A percentile compares a stretch with the other conserved stretches of the same genome.
Evolutionary conservation across 2,113 vertebrate species (phyloP).

Genomic region (Microtus oregoni): DNA sequence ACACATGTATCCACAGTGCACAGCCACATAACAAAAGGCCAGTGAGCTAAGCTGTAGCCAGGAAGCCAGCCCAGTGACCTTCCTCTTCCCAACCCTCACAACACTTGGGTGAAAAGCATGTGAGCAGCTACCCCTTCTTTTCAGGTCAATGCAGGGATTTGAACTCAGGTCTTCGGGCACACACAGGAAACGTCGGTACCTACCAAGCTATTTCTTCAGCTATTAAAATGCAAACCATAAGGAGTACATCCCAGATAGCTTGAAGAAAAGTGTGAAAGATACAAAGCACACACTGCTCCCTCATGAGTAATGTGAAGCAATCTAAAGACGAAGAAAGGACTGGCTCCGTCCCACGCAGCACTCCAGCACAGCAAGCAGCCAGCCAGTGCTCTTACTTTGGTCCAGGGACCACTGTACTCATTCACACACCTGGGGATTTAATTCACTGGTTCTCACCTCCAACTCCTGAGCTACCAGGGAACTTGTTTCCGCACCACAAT

Average conservation of each 20-base stretch:
- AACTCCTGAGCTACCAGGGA: neutral
- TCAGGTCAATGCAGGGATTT: neutral
- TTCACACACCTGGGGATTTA: neutral
- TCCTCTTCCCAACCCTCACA: neutral
- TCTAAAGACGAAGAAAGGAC: accelerated
- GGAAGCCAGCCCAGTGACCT: neutral
- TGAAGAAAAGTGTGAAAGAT: neutral
- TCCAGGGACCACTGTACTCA: neutral
- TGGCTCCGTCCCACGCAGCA: accelerated
- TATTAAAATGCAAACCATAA: neutral
- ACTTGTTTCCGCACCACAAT: conserved; percentile 66
- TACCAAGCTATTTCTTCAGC: neutral
- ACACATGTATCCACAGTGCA: no score
- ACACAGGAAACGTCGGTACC: neutral
- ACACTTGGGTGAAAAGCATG: neutral
- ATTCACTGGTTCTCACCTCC: conserved; percentile 36
- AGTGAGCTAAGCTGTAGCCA: neutral
- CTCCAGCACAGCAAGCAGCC: neutral
- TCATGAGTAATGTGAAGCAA: neutral
- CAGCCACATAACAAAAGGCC: no score
- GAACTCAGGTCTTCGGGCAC: neutral
- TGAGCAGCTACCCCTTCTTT: neutral
- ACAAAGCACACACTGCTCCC: neutral
- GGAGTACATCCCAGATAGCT: neutral
- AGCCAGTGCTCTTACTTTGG: neutral